Evolutionary conservation across 2,888 invertebrate species (phyloP).

Genomic region (Xestia c-nigrum): DNA sequence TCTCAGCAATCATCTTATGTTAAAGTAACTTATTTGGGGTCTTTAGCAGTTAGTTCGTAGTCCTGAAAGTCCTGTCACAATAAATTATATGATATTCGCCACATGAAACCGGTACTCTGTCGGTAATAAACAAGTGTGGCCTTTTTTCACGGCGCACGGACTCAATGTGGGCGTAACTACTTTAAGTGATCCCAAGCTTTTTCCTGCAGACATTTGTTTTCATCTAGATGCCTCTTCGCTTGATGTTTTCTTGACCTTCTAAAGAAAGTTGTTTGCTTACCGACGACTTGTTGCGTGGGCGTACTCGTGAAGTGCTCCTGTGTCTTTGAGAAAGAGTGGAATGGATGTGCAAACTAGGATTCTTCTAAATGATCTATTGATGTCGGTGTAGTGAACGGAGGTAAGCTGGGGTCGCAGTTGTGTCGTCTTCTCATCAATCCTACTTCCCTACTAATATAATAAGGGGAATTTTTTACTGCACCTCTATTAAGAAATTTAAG

Average conservation of each 20-base stretch:
- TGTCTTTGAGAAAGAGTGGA: conserved; percentile 3
- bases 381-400: conserved; percentile 32
- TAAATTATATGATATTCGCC: conserved; percentile 39
- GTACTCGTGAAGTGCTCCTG: conserved; percentile 4
- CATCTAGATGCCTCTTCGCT: conserved; percentile 42
- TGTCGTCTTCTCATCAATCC: conserved; percentile 26
- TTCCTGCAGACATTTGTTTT: conserved; percentile 59
- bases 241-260: conserved; percentile 43
- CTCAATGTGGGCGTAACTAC: conserved; percentile 49
- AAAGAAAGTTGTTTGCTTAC: conserved; percentile 30
- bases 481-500: too few species aligned
- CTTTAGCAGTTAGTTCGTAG: too few species aligned
- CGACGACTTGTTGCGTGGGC: conserved; percentile 54
- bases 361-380: conserved; percentile 25
- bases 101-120: conserved; percentile 28
- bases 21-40: neutral
- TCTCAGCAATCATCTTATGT: neutral
- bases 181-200: conserved; percentile 53
- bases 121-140: conserved; percentile 49
- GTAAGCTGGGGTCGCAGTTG: conserved; percentile 3
- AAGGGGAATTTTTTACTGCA: too few species aligned
- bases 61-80: too few species aligned
- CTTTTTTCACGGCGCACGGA: conserved; percentile 34
- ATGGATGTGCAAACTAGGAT: neutral
- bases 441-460: too few species aligned